Conservation (phyloP, 2,113 vertebrate genomes). For the Dolichotis patagonum region DNA sequence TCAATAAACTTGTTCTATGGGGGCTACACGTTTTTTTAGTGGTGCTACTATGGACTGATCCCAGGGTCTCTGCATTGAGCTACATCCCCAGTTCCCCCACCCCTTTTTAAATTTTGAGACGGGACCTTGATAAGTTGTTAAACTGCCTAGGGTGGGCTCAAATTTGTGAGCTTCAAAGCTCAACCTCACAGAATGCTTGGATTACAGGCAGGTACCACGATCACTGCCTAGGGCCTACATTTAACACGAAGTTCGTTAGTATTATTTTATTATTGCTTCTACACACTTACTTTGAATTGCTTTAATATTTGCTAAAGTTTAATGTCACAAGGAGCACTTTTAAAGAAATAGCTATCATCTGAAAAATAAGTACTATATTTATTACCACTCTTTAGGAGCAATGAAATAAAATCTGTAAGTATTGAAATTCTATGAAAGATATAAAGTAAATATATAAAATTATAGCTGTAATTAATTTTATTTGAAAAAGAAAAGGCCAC, state of each 20-base stretch:
- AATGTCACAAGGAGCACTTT: background rate
- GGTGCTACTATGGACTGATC: background rate
- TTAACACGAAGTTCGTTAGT: background rate
- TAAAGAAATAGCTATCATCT: constrained; percentile 5
- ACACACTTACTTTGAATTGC: constrained; percentile 16
- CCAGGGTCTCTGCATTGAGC: background rate
- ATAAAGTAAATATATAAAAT: constrained; percentile 26
- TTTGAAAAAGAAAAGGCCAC: constrained; percentile 12
- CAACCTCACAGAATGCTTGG: too few relatives aligned
- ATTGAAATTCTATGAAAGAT: constrained; percentile 11
- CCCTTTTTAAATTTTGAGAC: background rate
- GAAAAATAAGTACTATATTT: constrained; percentile 41
- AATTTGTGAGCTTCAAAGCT: background rate
- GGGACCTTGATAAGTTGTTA: background rate
- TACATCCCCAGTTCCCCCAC: background rate
- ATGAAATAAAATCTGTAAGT: constrained; percentile 1
- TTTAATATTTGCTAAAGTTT: constrained; percentile 36
- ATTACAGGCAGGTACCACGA: background rate
- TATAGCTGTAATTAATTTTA: background rate
- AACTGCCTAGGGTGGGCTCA: background rate
- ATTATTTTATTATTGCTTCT: background rate
- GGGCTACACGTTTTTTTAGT: background rate
- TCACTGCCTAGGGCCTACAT: background rate
- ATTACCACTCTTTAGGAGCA: background rate
- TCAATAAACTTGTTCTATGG: background rate